phyloP scores from a whole-genome alignment of 2,888 invertebrate genomes.

The Volucella bombylans region DNA sequence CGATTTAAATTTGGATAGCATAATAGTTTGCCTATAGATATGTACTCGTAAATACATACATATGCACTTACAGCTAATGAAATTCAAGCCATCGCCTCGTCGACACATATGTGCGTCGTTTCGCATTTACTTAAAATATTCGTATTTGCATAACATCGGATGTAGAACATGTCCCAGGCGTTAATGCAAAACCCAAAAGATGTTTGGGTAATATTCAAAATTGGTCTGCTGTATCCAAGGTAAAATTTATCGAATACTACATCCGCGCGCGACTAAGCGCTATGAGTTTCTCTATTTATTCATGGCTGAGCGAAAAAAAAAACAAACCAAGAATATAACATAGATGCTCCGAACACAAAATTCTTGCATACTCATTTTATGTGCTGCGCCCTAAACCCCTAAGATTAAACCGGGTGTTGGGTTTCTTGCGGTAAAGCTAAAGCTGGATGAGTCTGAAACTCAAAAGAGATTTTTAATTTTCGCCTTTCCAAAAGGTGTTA shows the following conservation, averaged over 20 bases:
- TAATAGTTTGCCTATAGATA: slow-evolving; percentile 30
- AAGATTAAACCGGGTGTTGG: slow-evolving; percentile 31
- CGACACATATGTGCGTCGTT: slow-evolving; percentile 57
- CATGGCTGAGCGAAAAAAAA: slow-evolving; percentile 43
- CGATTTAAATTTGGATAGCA: slow-evolving; percentile 8
- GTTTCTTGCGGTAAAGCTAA: slow-evolving; percentile 31
- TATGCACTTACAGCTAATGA: slow-evolving; percentile 40
- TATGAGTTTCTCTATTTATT: slow-evolving; percentile 42
- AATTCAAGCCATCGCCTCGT: slow-evolving; percentile 50
- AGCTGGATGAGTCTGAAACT: slow-evolving; percentile 27
- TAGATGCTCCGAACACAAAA: slow-evolving; percentile 53
- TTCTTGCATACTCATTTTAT: slow-evolving; percentile 32
- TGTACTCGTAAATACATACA: neutral
- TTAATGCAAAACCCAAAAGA: slow-evolving; percentile 68
- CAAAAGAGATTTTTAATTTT: slow-evolving; percentile 59
- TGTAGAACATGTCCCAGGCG: slow-evolving; percentile 68
- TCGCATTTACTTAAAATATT: slow-evolving; percentile 64
- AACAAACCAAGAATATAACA: slow-evolving; percentile 62
- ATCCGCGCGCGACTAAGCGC: slow-evolving; percentile 45
- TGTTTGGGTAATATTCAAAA: slow-evolving; percentile 70
- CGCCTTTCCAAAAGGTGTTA: slow-evolving; percentile 64
- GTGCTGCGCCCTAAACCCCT: neutral
- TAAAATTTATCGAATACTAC: slow-evolving; percentile 67
- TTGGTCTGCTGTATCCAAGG: slow-evolving; percentile 65
- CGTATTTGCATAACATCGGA: slow-evolving; percentile 70